Percentiles rank a stretch among this genome's conserved stretches.
phyloP scores from a whole-genome alignment of 2,113 vertebrate species.

The Tragelaphus buxtoni region DNA sequence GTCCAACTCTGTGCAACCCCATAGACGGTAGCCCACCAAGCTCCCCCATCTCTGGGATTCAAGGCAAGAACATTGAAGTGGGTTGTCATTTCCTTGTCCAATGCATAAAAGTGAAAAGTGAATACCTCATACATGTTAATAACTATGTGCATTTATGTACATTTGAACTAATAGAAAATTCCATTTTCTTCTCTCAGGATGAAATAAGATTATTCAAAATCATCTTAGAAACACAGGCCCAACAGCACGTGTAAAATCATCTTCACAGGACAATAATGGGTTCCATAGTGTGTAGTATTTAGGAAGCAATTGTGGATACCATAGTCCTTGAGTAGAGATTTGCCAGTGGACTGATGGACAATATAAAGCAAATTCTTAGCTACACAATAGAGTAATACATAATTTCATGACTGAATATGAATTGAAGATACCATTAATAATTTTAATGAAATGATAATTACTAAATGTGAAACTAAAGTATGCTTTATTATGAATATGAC shows the following conservation, averaged over 20 bases:
- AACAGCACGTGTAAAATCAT: not conserved
- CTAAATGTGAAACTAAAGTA: not conserved
- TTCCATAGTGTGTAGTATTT: not conserved
- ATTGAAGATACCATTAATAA: not conserved
- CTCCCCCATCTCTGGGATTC: too few relatives aligned
- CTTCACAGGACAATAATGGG: not conserved
- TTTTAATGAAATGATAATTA: not conserved
- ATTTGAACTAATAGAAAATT: not conserved
- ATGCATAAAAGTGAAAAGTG: too few relatives aligned
- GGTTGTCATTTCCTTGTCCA: too few relatives aligned
- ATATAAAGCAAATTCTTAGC: not conserved
- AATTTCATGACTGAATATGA: constrained; percentile 30
- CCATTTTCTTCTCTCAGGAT: not conserved
- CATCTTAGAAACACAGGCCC: not conserved
- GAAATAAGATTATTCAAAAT: not conserved
- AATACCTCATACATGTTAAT: not conserved
- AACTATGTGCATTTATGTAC: not conserved
- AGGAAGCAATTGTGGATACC: not conserved
- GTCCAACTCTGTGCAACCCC: too few relatives aligned
- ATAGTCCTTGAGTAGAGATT: not conserved
- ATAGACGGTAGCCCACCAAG: too few relatives aligned
- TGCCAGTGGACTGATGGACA: not conserved
- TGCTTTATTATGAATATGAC: constrained; percentile 3
- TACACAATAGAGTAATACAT: not conserved
- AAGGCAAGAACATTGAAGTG: too few relatives aligned